Conservation (phyloP, 2,113 vertebrate genomes). For the Plecturocebus donacophilus region DNA sequence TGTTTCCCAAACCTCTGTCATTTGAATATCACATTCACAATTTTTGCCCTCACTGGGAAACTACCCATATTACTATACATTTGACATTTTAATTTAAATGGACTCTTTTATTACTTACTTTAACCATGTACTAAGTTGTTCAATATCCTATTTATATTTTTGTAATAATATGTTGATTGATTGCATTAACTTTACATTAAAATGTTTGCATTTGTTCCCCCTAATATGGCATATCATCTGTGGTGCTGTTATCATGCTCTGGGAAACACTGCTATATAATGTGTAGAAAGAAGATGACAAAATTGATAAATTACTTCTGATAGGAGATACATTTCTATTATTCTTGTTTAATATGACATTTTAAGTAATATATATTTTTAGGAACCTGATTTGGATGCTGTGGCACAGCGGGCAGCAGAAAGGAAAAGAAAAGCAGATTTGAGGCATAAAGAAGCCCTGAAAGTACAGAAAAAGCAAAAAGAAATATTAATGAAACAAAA, state of each 20-base stretch:
- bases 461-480: slow-evolving; percentile 89
- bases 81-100: slow-evolving; percentile 3
- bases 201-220: background rate
- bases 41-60: background rate
- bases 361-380: slow-evolving; percentile 67
- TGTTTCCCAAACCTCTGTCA: background rate
- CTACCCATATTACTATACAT: background rate
- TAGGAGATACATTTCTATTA: background rate
- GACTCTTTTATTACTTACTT: background rate
- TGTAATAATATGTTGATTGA: background rate
- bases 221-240: background rate
- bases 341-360: slow-evolving; percentile 8
- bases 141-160: background rate
- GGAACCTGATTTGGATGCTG: slow-evolving; percentile 88
- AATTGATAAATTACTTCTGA: background rate
- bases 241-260: background rate
- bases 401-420: slow-evolving; percentile 85
- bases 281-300: background rate
- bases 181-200: background rate
- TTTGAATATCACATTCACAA: background rate
- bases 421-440: slow-evolving; percentile 89
- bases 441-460: slow-evolving; percentile 91
- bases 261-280: background rate
- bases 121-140: background rate
- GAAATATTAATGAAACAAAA: slow-evolving; percentile 85